phyloP scores from a whole-genome alignment of 2,113 vertebrate genomes.

The Sterrhoptilus dennistouni region DNA sequence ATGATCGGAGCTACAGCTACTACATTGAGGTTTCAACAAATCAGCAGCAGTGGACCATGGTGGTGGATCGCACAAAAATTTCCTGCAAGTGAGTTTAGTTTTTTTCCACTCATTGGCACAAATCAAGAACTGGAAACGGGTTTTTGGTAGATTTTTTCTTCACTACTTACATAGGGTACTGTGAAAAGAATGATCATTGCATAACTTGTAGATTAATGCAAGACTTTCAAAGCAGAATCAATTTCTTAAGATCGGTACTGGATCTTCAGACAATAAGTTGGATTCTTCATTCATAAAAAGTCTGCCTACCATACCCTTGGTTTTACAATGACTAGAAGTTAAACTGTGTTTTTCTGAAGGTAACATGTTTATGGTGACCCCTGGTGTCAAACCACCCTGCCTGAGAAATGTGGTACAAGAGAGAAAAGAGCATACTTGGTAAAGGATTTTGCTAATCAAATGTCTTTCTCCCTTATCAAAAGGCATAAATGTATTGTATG shows the following conservation, averaged over 20 bases:
- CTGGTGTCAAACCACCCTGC: neutral
- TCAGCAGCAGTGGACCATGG: conserved; percentile 95
- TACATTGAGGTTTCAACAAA: conserved; percentile 93
- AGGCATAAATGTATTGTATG: neutral
- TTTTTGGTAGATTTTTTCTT: fast-evolving
- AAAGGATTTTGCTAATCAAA: neutral
- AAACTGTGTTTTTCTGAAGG: neutral
- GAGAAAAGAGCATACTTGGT: neutral
- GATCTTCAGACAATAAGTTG: neutral
- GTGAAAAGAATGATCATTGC: neutral
- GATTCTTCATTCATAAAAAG: neutral
- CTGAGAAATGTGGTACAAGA: neutral
- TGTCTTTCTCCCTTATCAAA: neutral
- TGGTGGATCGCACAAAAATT: conserved; percentile 89
- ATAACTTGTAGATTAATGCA: neutral
- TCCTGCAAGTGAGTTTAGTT: conserved; percentile 86
- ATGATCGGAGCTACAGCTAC: conserved; percentile 96
- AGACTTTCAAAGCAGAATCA: neutral
- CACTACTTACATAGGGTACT: neutral
- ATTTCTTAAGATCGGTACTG: neutral
- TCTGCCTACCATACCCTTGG: neutral
- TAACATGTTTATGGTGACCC: neutral
- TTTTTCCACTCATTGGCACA: neutral
- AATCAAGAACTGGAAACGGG: neutral
- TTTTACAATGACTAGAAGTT: neutral